Evolutionary conservation across 2,797 vertebrate species (phyloP).

Genomic region (Toxotes lorentzi): DNA sequence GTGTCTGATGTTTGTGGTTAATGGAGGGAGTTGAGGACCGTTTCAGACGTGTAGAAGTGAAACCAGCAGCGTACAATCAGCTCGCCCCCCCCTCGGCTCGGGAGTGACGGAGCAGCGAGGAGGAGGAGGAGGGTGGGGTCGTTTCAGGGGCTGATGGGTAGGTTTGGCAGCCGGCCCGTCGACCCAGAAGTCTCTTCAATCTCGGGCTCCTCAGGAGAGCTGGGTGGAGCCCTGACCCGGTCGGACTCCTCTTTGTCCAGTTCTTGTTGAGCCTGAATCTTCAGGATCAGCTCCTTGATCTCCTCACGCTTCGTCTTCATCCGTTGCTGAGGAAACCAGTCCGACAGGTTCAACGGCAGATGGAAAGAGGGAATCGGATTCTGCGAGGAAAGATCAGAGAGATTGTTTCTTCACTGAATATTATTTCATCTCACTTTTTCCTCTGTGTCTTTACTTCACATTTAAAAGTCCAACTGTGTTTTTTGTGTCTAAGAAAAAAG

Average conservation of each 20-base stretch:
- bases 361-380: conserved; percentile 94
- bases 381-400: conserved; percentile 69
- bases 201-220: conserved; percentile 81
- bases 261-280: conserved; percentile 90
- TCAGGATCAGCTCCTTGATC: conserved; percentile 92
- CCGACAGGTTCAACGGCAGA: conserved; percentile 92
- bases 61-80: conserved; percentile 84
- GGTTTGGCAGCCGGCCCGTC: conserved; percentile 68
- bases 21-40: conserved; percentile 79
- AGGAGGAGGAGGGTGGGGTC: conserved; percentile 63
- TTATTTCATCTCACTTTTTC: no score
- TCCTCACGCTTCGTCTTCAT: conserved; percentile 98
- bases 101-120: conserved; percentile 30
- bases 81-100: conserved; percentile 66
- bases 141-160: conserved; percentile 83
- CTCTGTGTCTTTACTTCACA: no score
- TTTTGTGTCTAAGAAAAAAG: no score
- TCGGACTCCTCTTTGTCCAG: conserved; percentile 83
- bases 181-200: conserved; percentile 82
- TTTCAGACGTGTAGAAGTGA: conserved; percentile 67
- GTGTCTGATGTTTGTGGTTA: conserved; percentile 51
- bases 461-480: no score
- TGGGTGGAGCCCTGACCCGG: conserved; percentile 13
- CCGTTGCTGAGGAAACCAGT: conserved; percentile 95
- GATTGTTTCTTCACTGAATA: not conserved